Percentiles rank a stretch among this genome's conserved stretches.
These are phyloP conservation scores for Halyomorpha halys DNA, from an alignment of 1,140 invertebrate genomes.

Conservation along the genomic window DNA sequence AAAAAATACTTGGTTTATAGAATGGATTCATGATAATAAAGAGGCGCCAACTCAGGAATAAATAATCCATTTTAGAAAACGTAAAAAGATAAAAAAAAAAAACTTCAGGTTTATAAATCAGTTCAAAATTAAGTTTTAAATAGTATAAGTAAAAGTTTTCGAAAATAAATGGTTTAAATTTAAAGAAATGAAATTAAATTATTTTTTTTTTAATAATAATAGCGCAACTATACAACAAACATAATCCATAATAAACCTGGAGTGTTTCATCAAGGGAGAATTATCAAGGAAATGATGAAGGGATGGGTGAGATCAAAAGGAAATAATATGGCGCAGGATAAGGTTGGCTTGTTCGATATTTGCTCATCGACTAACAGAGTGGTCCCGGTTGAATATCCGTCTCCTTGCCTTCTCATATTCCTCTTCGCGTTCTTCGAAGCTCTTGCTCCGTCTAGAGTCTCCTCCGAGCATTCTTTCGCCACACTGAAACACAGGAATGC, in stretches of 20 bases:
- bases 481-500: constrained; percentile 32
- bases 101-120: too few species aligned
- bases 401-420: constrained; percentile 72
- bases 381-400: constrained; percentile 67
- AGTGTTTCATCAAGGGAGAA: background rate
- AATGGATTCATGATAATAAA: too few species aligned
- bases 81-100: too few species aligned
- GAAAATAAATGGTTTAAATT: too few species aligned
- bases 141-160: too few species aligned
- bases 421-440: constrained; percentile 80
- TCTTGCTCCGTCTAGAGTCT: constrained; percentile 66
- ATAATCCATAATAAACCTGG: constrained; percentile 5
- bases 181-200: too few species aligned
- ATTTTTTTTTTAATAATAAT: too few species aligned
- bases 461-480: constrained; percentile 50
- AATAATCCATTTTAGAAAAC: too few species aligned
- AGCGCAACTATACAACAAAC: too few species aligned
- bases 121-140: too few species aligned
- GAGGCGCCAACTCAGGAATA: too few species aligned
- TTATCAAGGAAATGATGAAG: background rate
- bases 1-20: too few species aligned
- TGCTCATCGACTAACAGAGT: constrained; percentile 36
- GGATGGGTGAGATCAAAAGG: background rate
- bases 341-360: constrained; percentile 7
- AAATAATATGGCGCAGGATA: background rate